These are phyloP conservation scores for Acridotheres tristis DNA, from an alignment of 2,797 vertebrate genomes.

Conservation along the genomic window DNA sequence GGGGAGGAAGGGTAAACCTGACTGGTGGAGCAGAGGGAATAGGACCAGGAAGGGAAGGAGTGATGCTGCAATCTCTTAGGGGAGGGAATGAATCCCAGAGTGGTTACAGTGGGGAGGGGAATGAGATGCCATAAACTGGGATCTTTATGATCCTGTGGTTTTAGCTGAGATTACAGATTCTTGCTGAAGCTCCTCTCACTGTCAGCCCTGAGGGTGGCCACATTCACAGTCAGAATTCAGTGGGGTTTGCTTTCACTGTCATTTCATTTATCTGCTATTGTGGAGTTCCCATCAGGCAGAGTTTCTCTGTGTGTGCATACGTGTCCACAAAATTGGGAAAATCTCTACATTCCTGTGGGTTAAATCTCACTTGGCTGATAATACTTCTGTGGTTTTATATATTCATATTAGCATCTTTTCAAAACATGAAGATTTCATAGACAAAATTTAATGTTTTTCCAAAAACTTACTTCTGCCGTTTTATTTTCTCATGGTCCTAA, in stretches of 20 bases:
- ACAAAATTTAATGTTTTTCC: not conserved
- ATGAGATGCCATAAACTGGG: fast-evolving
- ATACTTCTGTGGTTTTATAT: not conserved
- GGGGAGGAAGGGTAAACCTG: not conserved
- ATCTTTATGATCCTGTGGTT: not conserved
- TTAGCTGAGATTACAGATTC: not conserved
- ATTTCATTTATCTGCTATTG: fast-evolving
- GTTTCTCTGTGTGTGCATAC: not conserved
- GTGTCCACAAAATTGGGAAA: fast-evolving
- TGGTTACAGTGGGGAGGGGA: not conserved
- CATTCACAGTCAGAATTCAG: not conserved
- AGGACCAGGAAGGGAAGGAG: not conserved
- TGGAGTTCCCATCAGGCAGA: not conserved
- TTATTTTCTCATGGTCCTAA: not conserved
- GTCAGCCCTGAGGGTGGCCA: not conserved
- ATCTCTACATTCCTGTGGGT: not conserved
- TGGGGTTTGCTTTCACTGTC: not conserved
- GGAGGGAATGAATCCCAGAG: not conserved
- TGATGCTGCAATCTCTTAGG: not conserved
- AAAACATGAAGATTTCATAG: not conserved
- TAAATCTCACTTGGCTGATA: not conserved
- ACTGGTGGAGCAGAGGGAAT: not conserved
- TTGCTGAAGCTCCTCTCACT: not conserved
- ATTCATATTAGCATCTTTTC: not conserved
- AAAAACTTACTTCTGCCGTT: not conserved